Evolutionary conservation across 2,113 vertebrate genomes (phyloP), one percentile per base, ranked within the genome.

Genomic region (Podilymbus podiceps): DNA sequence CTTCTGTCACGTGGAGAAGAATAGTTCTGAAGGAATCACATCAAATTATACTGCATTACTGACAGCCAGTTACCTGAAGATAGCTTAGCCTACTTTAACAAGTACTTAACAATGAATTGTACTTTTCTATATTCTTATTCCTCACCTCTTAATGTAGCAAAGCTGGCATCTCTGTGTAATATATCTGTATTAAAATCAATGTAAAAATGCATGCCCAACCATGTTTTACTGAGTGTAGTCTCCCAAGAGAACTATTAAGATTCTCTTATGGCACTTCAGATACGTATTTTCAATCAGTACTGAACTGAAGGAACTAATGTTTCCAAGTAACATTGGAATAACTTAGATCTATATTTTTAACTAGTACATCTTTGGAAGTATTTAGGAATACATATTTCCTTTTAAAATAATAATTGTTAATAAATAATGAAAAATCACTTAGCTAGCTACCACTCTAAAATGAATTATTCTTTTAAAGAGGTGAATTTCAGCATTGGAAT

Each of bases 1-100:
- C 77, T 95, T 95, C 87, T 97, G 95, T 97, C 94, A 95, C n/a
- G 83, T 11, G 90, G 75, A 89, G 96, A 97, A 93, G 73, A 97
- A 94, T 69, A 82, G 92, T 84, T 95, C 94, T 94, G 82, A 84
- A 95, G 44, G 16, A 92, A 63, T 64, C 94, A 84, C 58, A 86
- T 71, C 97, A 97, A 97, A 96, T 97, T 92, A 93, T 62, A 79
- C 10, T 44, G 27, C 33, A 69, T 77, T 93, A 96, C 85, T 83
- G 91, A 84, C 67, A 97, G 76, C 7, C 85, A 96, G 89, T 85
- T 85, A 87, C 73, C 91, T 88, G 38, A 89, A 96, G 74, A 79
- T 81, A 96, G 97, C 97, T 95, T 94, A 95, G 78, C 66, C 89
- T 81, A 92, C 56, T 94, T 88, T 87, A 97, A 95, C 63, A 96